Base-by-base conservation (phyloP, 2,797 vertebrate genomes). In the Acomys russatus region DNA sequence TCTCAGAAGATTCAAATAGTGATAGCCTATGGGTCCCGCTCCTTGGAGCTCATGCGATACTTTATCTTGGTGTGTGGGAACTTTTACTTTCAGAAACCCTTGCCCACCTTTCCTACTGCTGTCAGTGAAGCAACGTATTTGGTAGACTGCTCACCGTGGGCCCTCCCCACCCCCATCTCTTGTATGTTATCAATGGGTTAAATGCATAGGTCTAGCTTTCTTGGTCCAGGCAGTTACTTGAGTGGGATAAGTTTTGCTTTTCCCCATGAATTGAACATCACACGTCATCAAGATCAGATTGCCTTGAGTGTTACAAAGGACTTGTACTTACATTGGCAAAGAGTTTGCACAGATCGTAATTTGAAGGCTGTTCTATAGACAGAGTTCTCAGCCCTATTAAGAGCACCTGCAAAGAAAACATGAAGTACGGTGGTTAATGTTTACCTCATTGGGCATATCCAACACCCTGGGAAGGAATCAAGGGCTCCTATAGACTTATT, bases 361-460 rank as follows among this genome's bases (percentile, higher is more conserved):
- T 99, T 99, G 96, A 99, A 96, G 56, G 99, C 98, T 8, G 98
- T 99, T 97, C 99, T 98, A 97, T 99, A 99, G 89, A 99, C 93
- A 0, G 98, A 98, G 17, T 97, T 98, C 84, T 98, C 98, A 89
- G 98, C 97, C 56, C 98, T 98, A 84, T 33, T 97, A 80, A 99
- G 97, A 44, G 96, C 97, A 68, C 98, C 99, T 99, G 98, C 79
- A 97, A 97, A 98, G 90, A 96, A 97, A 98, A 92, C 20, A 97
- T 89, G 38, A 96, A 66, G 95, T 1, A 22, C 89, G 88, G 94
- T 74, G 23, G 15, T n/a, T 83, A 56, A 88, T 0, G 35, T 25
- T 35, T 15, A 0, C 83, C 17, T 92, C 54, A 10, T 73, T 86
- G 28, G 56, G 25, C 44, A 80, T 77, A 84, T 63, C 18, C 38